Evolutionary conservation across 30 jellyfish, hydroid and myxozoan species (phyloP).

Genomic region (Rhopilema esculentum): DNA sequence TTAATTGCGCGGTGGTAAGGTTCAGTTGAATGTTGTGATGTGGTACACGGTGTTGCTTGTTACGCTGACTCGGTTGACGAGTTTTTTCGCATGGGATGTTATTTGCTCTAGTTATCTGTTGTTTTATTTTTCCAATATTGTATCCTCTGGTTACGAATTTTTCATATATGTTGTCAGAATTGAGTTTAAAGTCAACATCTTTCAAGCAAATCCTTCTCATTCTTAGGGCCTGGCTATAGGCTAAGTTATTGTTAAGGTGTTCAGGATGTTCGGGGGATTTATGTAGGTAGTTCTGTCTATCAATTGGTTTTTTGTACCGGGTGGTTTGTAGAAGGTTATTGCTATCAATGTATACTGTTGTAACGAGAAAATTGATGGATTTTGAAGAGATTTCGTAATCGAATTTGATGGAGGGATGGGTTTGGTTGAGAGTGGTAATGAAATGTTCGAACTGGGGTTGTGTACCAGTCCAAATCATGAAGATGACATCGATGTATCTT

Average conservation of each 20-base stretch:
- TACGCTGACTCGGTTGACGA: too few species aligned
- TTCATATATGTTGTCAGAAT: neutral
- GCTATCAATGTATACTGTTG: conserved; percentile 11
- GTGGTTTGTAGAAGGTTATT: conserved; percentile 18
- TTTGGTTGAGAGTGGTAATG: neutral
- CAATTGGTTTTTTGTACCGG: conserved; percentile 41
- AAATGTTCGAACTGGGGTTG: too few species aligned
- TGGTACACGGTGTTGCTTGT: neutral
- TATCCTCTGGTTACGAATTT: neutral
- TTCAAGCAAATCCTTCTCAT: conserved; percentile 34
- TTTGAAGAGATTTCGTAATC: conserved; percentile 4
- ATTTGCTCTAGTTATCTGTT: neutral
- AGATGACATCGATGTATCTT: too few species aligned
- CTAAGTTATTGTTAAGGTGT: conserved; percentile 26
- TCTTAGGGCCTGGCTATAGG: conserved; percentile 41
- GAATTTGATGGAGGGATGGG: conserved; percentile 26
- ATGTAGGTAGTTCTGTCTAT: conserved; percentile 38
- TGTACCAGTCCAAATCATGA: too few species aligned
- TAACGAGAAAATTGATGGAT: conserved; percentile 16
- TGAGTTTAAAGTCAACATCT: neutral
- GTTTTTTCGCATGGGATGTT: too few species aligned
- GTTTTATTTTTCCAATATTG: neutral
- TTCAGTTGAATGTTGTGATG: neutral
- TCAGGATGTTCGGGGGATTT: conserved; percentile 17
- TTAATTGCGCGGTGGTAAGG: neutral